These are phyloP conservation scores for Bos indicus DNA, from an alignment of 2,113 vertebrate species.

Conservation along the genomic window DNA sequence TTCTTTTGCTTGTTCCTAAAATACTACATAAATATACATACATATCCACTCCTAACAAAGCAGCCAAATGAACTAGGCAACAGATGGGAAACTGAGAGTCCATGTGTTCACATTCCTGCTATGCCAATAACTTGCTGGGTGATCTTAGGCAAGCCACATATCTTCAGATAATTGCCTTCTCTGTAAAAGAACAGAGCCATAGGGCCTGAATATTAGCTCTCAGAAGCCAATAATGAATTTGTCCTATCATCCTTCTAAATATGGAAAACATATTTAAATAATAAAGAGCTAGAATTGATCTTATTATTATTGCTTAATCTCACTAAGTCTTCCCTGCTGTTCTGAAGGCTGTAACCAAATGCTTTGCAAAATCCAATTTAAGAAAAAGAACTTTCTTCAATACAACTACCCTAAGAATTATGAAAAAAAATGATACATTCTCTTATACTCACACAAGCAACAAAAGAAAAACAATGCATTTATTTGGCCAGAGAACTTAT, in stretches of 20 bases:
- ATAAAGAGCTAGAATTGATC: constrained; percentile 69
- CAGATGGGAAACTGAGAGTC: constrained; percentile 69
- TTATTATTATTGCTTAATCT: constrained; percentile 72
- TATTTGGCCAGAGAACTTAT: neutral
- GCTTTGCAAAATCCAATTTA: constrained; percentile 4
- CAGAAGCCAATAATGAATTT: constrained; percentile 66
- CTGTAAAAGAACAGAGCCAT: constrained; percentile 63
- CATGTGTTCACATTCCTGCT: constrained; percentile 68
- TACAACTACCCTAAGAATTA: neutral
- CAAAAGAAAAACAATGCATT: neutral
- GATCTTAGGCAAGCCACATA: constrained; percentile 70
- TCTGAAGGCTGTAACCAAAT: constrained; percentile 57
- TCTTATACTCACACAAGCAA: neutral
- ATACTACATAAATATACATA: constrained; percentile 63
- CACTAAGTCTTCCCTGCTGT: constrained; percentile 53
- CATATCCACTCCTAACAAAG: constrained; percentile 39
- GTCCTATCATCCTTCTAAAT: constrained; percentile 60
- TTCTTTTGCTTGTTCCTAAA: constrained; percentile 68
- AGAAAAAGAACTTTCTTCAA: neutral
- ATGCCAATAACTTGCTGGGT: constrained; percentile 72
- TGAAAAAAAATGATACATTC: neutral
- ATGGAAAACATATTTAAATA: constrained; percentile 73
- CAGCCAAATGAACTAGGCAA: constrained; percentile 67
- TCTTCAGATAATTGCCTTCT: constrained; percentile 70
- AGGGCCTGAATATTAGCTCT: constrained; percentile 59